Conservation (phyloP, 1,140 invertebrate genomes). For the Acromyrmex heyeri region DNA sequence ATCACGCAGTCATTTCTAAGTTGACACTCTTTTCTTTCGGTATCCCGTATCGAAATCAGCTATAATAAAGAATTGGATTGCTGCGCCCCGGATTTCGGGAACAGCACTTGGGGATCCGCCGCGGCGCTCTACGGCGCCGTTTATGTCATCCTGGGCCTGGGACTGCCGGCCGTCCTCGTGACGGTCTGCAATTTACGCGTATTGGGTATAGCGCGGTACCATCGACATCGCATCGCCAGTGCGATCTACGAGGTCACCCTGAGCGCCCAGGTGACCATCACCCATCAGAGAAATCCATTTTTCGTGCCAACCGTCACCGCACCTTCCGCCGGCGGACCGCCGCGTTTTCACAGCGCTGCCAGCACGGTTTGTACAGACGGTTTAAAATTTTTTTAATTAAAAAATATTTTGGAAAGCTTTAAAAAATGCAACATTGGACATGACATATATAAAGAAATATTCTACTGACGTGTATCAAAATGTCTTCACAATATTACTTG, state of each 20-base stretch:
- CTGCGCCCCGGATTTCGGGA: conserved; percentile 90
- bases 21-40: background rate
- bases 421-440: background rate
- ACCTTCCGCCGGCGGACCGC: conserved; percentile 87
- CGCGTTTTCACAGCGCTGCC: conserved; percentile 89
- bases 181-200: conserved; percentile 92
- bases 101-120: conserved; percentile 84
- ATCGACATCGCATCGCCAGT: conserved; percentile 93
- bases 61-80: conserved; percentile 88
- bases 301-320: conserved; percentile 88
- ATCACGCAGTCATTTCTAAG: background rate
- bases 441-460: background rate
- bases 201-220: conserved; percentile 92
- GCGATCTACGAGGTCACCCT: conserved; percentile 94
- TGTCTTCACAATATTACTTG: background rate
- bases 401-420: background rate
- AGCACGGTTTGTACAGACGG: conserved; percentile 87
- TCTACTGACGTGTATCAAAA: background rate
- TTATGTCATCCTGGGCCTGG: conserved; percentile 89
- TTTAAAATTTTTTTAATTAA: too few relatives aligned
- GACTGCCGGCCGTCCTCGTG: conserved; percentile 90
- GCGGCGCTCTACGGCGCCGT: conserved; percentile 89
- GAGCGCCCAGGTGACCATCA: conserved; percentile 94
- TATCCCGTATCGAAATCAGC: conserved; percentile 63
- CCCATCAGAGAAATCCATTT: conserved; percentile 92